Percentiles rank a stretch among this genome's conserved stretches.
phyloP scores from a whole-genome alignment of 1,140 invertebrate species.

The Andricus grossulariae region DNA sequence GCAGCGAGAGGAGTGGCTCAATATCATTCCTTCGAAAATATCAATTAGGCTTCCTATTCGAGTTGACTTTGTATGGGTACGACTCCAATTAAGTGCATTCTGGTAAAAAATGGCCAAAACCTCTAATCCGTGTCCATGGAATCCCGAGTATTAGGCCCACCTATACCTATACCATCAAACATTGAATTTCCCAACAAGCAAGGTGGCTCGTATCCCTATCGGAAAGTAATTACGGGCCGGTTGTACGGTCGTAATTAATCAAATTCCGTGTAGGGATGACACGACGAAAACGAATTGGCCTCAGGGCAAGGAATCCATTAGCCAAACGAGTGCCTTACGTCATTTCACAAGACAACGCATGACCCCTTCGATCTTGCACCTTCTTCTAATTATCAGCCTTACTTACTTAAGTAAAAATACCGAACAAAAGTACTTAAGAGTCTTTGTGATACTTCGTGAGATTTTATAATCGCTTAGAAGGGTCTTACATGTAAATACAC shows the following conservation, averaged over 20 bases:
- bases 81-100: constrained; percentile 22
- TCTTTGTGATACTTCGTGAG: no score
- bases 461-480: no score
- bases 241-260: constrained; percentile 68
- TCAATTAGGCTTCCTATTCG: neutral
- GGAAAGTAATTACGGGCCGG: constrained; percentile 69
- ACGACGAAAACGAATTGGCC: constrained; percentile 68
- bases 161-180: constrained; percentile 13
- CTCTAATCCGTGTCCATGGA: neutral
- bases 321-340: constrained; percentile 61
- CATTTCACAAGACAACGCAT: constrained; percentile 4
- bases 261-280: constrained; percentile 70
- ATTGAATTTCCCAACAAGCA: constrained; percentile 22
- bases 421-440: no score
- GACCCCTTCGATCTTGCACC: neutral
- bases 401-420: no score
- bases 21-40: constrained; percentile 7
- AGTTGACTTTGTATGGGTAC: constrained; percentile 1
- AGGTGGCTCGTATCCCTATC: constrained; percentile 49
- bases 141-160: neutral
- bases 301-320: constrained; percentile 67
- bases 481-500: no score
- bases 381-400: neutral
- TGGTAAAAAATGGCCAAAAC: constrained; percentile 10
- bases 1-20: neutral